phyloP scores from a whole-genome alignment of 1,140 invertebrate genomes.

The Belonocnema kinseyi region DNA sequence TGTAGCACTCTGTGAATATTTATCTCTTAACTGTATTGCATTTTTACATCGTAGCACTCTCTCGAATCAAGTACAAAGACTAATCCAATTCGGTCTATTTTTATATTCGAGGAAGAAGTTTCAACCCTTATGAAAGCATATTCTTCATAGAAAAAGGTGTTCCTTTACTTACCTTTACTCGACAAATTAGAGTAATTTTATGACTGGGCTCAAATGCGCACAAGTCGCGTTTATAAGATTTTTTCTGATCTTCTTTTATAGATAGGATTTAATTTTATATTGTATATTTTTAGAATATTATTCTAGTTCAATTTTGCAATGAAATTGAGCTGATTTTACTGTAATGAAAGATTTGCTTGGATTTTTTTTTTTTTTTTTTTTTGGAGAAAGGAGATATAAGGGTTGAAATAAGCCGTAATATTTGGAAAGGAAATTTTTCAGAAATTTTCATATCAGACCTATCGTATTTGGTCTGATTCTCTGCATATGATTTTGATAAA shows the following conservation, averaged over 20 bases:
- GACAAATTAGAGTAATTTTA: neutral
- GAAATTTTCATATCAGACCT: neutral
- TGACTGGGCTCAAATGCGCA: neutral
- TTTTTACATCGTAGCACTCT: constrained; percentile 28
- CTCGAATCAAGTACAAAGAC: neutral
- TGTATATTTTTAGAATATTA: too few species aligned
- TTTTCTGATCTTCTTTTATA: neutral
- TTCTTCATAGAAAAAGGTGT: constrained; percentile 1
- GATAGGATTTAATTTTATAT: neutral
- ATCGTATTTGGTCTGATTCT: neutral
- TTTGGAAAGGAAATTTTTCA: neutral
- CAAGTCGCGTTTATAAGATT: neutral
- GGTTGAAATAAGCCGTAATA: neutral
- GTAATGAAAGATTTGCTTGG: constrained; percentile 32
- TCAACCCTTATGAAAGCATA: neutral
- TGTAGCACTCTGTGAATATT: neutral
- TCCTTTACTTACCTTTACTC: neutral
- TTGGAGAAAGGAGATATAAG: neutral
- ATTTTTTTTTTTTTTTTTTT: neutral
- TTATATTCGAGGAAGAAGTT: constrained; percentile 6
- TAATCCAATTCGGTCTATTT: neutral
- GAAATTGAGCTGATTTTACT: constrained; percentile 11
- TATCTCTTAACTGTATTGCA: neutral
- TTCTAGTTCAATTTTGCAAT: too few species aligned
- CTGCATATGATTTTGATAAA: constrained; percentile 3